phyloP scores from a whole-genome alignment of 1,140 invertebrate species.

The Proales similis region DNA sequence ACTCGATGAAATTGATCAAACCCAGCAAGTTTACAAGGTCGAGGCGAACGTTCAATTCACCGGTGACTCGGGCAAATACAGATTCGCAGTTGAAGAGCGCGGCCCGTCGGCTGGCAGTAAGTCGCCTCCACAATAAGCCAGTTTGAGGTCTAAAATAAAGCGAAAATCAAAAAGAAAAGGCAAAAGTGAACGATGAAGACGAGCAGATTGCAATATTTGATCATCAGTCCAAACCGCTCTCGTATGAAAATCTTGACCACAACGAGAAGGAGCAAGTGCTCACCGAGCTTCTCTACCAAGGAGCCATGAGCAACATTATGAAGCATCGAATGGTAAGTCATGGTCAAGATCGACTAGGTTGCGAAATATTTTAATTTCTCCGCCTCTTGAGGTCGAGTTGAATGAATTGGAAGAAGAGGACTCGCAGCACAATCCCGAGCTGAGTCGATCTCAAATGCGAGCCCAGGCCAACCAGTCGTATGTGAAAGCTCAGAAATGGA shows the following conservation, averaged over 20 bases:
- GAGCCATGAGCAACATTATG: constrained; percentile 24
- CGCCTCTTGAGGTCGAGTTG: too few species aligned
- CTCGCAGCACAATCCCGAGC: too few species aligned
- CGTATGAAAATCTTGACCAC: constrained; percentile 16
- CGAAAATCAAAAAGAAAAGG: not conserved
- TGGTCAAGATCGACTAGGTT: too few species aligned
- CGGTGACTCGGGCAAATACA: constrained; percentile 14
- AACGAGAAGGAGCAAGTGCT: constrained; percentile 31
- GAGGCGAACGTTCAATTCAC: constrained; percentile 10
- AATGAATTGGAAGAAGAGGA: too few species aligned
- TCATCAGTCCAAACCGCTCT: not conserved
- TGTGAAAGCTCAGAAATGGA: too few species aligned
- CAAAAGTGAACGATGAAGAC: too few species aligned
- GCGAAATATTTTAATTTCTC: too few species aligned
- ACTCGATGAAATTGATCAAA: not conserved
- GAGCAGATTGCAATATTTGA: constrained; percentile 20
- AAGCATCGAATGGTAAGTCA: constrained; percentile 7
- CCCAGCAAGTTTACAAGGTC: not conserved
- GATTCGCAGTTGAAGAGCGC: not conserved
- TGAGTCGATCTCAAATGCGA: too few species aligned
- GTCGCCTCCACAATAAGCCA: not conserved
- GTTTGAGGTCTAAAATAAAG: not conserved
- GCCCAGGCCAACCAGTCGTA: too few species aligned
- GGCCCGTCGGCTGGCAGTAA: not conserved
- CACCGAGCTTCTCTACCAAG: constrained; percentile 20